phyloP scores from a whole-genome alignment of 2,888 invertebrate genomes.

The Drosophila ustulata region DNA sequence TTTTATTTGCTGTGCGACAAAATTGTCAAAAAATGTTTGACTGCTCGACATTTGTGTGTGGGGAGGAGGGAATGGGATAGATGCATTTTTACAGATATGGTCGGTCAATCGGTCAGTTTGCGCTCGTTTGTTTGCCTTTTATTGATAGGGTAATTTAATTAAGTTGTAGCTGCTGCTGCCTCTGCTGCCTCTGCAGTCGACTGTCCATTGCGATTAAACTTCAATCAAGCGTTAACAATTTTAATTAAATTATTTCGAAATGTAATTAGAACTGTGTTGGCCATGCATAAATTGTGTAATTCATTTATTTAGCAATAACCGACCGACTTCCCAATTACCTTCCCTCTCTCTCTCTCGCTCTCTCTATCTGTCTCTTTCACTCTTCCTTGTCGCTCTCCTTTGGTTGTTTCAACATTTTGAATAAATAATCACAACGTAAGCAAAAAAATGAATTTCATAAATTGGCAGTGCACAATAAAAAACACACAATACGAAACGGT shows the following conservation, averaged over 20 bases:
- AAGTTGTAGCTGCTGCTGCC: constrained; percentile 44
- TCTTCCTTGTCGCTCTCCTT: constrained; percentile 1
- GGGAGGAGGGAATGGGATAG: constrained; percentile 12
- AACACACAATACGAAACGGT: constrained; percentile 5
- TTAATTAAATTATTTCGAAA: constrained; percentile 82
- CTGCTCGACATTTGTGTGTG: constrained; percentile 12
- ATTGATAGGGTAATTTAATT: constrained; percentile 72
- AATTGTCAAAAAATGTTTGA: constrained; percentile 63
- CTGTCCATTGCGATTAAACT: constrained; percentile 70
- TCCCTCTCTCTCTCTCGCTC: neutral
- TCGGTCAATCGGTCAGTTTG: constrained; percentile 64
- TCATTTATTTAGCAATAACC: constrained; percentile 70
- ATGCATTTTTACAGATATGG: constrained; percentile 63
- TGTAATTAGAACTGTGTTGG: constrained; percentile 80
- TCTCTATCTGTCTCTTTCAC: neutral
- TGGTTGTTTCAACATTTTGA: constrained; percentile 64
- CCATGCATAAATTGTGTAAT: constrained; percentile 77
- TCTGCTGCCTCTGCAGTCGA: constrained; percentile 27
- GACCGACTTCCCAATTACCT: neutral
- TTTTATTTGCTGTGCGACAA: constrained; percentile 55
- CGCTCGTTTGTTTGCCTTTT: constrained; percentile 26
- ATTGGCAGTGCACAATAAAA: constrained; percentile 52
- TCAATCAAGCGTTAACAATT: constrained; percentile 82
- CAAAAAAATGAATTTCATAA: constrained; percentile 70
- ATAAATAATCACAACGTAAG: constrained; percentile 79